phyloP scores from a whole-genome alignment of 2,113 vertebrate genomes.

The Myotis yumanensis region DNA sequence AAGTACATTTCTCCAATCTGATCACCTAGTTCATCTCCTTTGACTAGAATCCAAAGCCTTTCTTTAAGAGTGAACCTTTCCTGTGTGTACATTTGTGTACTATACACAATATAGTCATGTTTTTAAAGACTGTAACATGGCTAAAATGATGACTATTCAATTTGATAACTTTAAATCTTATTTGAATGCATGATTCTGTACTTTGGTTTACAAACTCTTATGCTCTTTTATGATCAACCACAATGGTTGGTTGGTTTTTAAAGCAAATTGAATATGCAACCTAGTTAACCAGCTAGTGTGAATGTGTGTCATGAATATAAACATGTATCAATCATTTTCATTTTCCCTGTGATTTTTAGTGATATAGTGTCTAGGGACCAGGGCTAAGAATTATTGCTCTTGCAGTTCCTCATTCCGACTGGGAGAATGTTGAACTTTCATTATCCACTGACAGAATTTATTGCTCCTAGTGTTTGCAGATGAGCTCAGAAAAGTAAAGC shows the following conservation, averaged over 20 bases:
- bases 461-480: not conserved
- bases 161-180: not conserved
- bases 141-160: not conserved
- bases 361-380: not conserved
- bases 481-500: not conserved
- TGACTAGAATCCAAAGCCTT: not conserved
- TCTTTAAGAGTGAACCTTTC: not conserved
- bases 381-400: not conserved
- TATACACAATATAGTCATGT: not conserved
- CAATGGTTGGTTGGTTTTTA: not conserved
- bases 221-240: not conserved
- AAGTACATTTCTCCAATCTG: not conserved
- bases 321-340: not conserved
- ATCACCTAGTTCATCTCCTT: not conserved
- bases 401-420: not conserved
- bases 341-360: not conserved
- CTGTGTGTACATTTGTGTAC: not conserved
- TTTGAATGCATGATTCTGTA: not conserved
- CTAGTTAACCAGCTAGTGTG: not conserved
- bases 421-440: not conserved
- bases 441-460: slow-evolving; percentile 14
- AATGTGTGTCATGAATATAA: not conserved
- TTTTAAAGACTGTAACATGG: not conserved
- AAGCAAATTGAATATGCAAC: not conserved
- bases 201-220: not conserved